A percentile compares a stretch with the other conserved stretches of the same genome.
These are phyloP conservation scores for Leptopilina boulardi DNA, from an alignment of 1,140 invertebrate species.

Conservation along the genomic window DNA sequence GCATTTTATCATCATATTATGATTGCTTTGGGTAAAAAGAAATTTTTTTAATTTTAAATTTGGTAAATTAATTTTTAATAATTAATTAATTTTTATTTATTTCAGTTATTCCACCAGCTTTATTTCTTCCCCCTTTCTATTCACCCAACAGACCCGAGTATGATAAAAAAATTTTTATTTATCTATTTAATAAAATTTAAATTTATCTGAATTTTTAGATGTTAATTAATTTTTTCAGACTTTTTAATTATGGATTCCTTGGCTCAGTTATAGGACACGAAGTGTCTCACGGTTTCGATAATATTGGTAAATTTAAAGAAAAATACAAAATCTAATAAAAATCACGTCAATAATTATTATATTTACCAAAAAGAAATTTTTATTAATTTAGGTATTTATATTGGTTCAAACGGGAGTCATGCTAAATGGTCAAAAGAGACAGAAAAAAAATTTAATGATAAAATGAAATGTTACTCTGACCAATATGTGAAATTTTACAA, in stretches of 20 bases:
- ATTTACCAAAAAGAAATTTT: not conserved
- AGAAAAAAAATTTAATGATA: not conserved
- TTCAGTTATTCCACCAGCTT: slow-evolving; percentile 5
- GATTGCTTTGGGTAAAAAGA: slow-evolving; percentile 23
- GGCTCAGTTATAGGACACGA: slow-evolving; percentile 79
- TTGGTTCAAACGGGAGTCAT: too few species aligned
- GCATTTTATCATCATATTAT: not conserved
- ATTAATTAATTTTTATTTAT: not conserved
- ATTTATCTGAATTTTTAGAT: not conserved
- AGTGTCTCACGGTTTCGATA: slow-evolving; percentile 79
- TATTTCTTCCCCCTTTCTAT: not conserved
- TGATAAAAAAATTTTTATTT: not conserved
- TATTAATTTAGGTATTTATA: not conserved
- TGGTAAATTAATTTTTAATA: not conserved
- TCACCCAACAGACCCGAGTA: not conserved
- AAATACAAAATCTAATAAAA: not conserved
- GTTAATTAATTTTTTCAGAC: not conserved
- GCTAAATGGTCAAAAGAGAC: not conserved
- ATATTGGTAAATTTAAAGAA: slow-evolving; percentile 57
- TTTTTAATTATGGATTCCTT: slow-evolving; percentile 74
- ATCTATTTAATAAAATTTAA: not conserved
- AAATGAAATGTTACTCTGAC: not conserved
- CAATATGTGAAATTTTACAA: not conserved
- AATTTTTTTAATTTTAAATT: slow-evolving; percentile 11
- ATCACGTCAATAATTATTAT: not conserved